phyloP scores from a whole-genome alignment of 2,888 invertebrate species.

The Desoria tigrina region DNA sequence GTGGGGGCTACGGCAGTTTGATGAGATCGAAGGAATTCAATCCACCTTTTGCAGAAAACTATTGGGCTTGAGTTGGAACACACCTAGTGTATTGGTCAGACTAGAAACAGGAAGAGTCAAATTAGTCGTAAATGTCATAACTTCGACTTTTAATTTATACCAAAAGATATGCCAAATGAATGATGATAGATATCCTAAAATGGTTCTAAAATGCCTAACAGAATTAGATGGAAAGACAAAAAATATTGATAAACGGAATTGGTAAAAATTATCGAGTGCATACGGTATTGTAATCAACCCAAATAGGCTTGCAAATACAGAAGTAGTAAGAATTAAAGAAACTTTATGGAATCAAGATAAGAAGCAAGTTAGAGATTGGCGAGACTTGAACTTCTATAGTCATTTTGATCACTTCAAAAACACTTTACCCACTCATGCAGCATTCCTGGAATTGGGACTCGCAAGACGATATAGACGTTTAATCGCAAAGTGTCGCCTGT shows the following conservation, averaged over 20 bases:
- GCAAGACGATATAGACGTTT: not conserved
- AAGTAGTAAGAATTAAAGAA: too few species aligned
- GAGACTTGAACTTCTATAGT: not conserved
- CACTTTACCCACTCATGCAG: not conserved
- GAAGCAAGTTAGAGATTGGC: too few species aligned
- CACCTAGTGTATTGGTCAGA: conserved; percentile 3
- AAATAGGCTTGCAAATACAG: too few species aligned
- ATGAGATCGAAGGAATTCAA: not conserved
- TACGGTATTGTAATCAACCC: too few species aligned
- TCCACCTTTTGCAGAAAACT: not conserved
- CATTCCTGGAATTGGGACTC: not conserved
- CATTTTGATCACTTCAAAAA: not conserved
- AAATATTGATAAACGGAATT: too few species aligned
- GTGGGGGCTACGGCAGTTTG: not conserved
- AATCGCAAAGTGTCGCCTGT: not conserved
- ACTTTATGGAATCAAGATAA: too few species aligned
- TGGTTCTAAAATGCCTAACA: too few species aligned
- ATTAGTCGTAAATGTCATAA: not conserved
- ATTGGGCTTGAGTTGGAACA: not conserved
- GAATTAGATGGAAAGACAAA: too few species aligned
- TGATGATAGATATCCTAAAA: too few species aligned
- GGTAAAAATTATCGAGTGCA: too few species aligned
- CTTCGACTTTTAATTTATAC: not conserved
- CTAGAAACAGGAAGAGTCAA: not conserved
- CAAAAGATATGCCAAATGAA: not conserved